Evolutionary conservation across 2,888 invertebrate genomes (phyloP).

Genomic region (Yponomeuta malinellus): DNA sequence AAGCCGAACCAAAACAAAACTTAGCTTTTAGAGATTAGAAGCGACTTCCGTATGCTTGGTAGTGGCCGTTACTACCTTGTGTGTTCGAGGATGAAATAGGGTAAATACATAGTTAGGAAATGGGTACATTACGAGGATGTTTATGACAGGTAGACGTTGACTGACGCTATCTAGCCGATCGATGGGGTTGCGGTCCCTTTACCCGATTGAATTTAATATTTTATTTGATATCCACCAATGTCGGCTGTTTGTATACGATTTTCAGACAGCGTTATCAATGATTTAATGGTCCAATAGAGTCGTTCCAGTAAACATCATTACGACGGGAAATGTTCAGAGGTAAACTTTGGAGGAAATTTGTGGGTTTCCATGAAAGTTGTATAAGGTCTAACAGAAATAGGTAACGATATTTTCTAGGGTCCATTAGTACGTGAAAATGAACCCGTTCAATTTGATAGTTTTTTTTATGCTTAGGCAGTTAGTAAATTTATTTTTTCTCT

Average conservation of each 20-base stretch:
- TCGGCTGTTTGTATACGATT: not conserved
- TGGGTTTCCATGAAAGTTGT: too few relatives aligned
- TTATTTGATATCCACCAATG: not conserved
- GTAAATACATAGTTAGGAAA: slow-evolving; percentile 13
- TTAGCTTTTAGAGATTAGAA: not conserved
- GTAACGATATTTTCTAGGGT: too few relatives aligned
- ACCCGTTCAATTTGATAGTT: too few relatives aligned
- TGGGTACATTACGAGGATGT: slow-evolving; percentile 16
- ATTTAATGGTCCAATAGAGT: too few relatives aligned
- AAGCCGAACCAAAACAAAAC: not conserved
- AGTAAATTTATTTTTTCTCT: too few relatives aligned
- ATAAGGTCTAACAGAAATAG: too few relatives aligned
- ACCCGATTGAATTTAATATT: slow-evolving; percentile 10
- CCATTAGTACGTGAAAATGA: too few relatives aligned
- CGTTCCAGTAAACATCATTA: too few relatives aligned
- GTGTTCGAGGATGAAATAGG: not conserved
- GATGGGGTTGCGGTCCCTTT: slow-evolving; percentile 11
- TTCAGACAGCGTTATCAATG: not conserved
- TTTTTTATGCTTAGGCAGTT: too few relatives aligned
- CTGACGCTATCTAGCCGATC: slow-evolving; percentile 9
- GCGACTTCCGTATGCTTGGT: not conserved
- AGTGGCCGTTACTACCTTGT: not conserved
- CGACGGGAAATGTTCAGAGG: too few relatives aligned
- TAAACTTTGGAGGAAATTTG: too few relatives aligned
- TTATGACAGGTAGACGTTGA: slow-evolving; percentile 16